These are phyloP conservation scores for Ceratitis capitata DNA, from an alignment of 1,140 invertebrate species.

Conservation along the genomic window DNA sequence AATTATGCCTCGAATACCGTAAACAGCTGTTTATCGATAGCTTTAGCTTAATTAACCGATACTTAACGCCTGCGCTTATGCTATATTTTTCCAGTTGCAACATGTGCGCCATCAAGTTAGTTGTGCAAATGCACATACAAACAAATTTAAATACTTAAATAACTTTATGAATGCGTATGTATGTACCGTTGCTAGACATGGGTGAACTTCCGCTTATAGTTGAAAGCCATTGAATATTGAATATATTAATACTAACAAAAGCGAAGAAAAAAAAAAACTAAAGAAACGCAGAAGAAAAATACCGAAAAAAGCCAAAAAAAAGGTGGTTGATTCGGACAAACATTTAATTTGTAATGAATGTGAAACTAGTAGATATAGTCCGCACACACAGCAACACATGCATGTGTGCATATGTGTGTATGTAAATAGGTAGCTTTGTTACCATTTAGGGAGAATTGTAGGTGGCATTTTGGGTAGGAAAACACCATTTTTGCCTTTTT, in stretches of 20 bases:
- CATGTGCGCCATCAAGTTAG: constrained; percentile 1
- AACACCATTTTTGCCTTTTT: neutral
- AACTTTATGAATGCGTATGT: neutral
- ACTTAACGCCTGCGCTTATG: neutral
- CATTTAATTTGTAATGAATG: neutral
- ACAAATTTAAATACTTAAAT: neutral
- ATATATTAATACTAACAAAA: neutral
- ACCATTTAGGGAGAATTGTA: neutral
- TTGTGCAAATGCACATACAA: neutral
- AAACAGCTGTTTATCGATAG: neutral
- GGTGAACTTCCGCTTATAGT: neutral
- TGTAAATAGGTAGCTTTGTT: no score
- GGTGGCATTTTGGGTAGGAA: neutral
- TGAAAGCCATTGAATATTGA: neutral
- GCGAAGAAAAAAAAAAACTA: no score
- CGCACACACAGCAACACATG: no score
- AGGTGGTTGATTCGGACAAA: neutral
- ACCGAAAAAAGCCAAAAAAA: no score
- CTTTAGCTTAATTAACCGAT: neutral
- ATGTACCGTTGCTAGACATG: neutral
- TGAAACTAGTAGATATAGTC: no score
- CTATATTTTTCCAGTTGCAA: neutral
- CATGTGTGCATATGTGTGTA: neutral
- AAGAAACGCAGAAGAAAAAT: no score
- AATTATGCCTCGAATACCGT: no score